Percentiles rank a stretch among this genome's conserved stretches.
Evolutionary conservation across 2,797 vertebrate species (phyloP).

Genomic region (Sciurus carolinensis): DNA sequence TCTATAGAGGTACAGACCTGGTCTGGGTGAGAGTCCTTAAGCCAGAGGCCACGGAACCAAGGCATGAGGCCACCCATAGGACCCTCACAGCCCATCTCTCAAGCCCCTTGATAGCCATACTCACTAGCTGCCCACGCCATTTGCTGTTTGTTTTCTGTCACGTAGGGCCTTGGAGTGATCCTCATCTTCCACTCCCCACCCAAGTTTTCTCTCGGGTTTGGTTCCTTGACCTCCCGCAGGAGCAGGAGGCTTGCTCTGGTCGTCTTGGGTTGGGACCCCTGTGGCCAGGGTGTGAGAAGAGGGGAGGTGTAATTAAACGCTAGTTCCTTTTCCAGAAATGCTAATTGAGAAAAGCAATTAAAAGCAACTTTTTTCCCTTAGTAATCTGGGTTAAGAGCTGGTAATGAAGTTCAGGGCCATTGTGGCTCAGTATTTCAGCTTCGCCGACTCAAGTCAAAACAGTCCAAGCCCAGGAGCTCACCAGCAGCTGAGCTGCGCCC

Average conservation of each 20-base stretch:
- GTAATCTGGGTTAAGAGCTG: constrained; percentile 91
- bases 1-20: neutral
- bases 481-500: constrained; percentile 78
- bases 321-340: constrained; percentile 89
- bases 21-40: neutral
- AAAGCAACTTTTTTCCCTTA: constrained; percentile 93
- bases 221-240: neutral
- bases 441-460: constrained; percentile 90
- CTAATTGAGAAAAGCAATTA: constrained; percentile 94
- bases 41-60: neutral
- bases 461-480: constrained; percentile 86
- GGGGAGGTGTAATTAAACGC: constrained; percentile 89
- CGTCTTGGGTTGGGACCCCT: neutral
- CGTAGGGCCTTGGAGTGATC: neutral
- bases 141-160: neutral
- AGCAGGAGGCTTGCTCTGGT: neutral
- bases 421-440: constrained; percentile 91
- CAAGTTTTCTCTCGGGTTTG: neutral
- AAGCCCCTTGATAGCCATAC: neutral
- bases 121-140: neutral
- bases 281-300: constrained; percentile 69
- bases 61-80: accelerated
- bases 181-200: accelerated
- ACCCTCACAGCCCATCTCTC: neutral
- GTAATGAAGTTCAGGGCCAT: constrained; percentile 91